Conservation (phyloP, 2,888 invertebrate genomes). For the Esperia sulphurella region DNA sequence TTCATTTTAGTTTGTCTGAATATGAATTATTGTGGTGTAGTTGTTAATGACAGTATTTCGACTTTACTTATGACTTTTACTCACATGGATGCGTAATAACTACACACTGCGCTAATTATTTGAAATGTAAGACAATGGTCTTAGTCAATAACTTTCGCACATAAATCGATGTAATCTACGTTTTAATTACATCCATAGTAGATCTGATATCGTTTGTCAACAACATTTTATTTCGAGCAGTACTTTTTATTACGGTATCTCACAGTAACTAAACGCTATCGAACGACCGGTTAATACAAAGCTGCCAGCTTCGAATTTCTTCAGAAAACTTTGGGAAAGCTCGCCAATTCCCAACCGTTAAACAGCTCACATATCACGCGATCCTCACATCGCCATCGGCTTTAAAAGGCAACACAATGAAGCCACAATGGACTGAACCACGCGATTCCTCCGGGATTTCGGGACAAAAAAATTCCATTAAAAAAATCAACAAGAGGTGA, state of each 20-base stretch:
- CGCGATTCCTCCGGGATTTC: slow-evolving; percentile 49
- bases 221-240: too few species aligned
- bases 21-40: slow-evolving; percentile 14
- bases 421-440: slow-evolving; percentile 40
- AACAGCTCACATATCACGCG: slow-evolving; percentile 49
- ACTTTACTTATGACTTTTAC: not conserved
- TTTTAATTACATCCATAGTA: too few species aligned
- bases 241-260: not conserved
- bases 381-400: slow-evolving; percentile 47
- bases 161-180: too few species aligned
- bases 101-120: too few species aligned
- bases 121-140: too few species aligned
- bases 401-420: slow-evolving; percentile 49
- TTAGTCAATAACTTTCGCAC: too few species aligned
- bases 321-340: slow-evolving; percentile 17
- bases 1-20: slow-evolving; percentile 26
- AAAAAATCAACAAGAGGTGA: slow-evolving; percentile 74
- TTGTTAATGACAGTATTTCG: not conserved
- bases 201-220: too few species aligned
- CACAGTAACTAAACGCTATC: slow-evolving; percentile 6
- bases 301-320: slow-evolving; percentile 16
- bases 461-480: slow-evolving; percentile 72
- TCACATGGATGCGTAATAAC: too few species aligned
- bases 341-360: slow-evolving; percentile 20
- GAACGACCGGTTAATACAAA: slow-evolving; percentile 11